Evolutionary conservation across 2,888 invertebrate species (phyloP).

Genomic region (Catocala nupta): DNA sequence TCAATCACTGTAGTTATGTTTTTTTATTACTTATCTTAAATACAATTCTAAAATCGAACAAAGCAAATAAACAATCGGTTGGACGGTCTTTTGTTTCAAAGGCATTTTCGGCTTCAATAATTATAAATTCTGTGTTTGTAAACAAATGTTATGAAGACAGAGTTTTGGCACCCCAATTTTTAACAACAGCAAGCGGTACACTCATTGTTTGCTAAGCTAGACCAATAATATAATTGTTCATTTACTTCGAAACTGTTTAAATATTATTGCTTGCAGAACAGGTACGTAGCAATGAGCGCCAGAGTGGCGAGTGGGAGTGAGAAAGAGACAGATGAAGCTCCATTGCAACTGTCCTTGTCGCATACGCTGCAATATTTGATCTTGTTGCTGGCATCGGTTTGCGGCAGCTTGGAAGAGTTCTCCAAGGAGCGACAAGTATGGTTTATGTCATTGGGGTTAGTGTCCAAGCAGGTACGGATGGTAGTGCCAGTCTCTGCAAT

Average conservation of each 20-base stretch:
- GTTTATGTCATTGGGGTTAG: conserved; percentile 67
- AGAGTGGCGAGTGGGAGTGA: conserved; percentile 73
- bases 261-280: conserved; percentile 75
- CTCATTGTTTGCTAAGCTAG: conserved; percentile 30
- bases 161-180: conserved; percentile 44
- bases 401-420: conserved; percentile 45
- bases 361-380: conserved; percentile 80
- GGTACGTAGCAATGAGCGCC: conserved; percentile 69
- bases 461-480: conserved; percentile 76
- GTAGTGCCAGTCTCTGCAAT: conserved; percentile 73
- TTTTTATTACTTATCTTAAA: conserved; percentile 33
- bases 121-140: conserved; percentile 24
- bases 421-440: conserved; percentile 69
- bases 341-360: conserved; percentile 86
- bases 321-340: conserved; percentile 69
- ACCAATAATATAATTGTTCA: conserved; percentile 44
- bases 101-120: conserved; percentile 48
- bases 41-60: conserved; percentile 53
- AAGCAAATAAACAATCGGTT: conserved; percentile 66
- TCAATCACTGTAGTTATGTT: conserved; percentile 14
- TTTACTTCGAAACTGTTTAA: conserved; percentile 43
- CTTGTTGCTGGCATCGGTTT: conserved; percentile 51
- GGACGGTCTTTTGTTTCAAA: conserved; percentile 67
- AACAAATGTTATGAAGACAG: conserved; percentile 15
- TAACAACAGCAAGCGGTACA: conserved; percentile 42